Base-by-base conservation (phyloP, 2,113 vertebrate species). In the Cairina moschata region DNA sequence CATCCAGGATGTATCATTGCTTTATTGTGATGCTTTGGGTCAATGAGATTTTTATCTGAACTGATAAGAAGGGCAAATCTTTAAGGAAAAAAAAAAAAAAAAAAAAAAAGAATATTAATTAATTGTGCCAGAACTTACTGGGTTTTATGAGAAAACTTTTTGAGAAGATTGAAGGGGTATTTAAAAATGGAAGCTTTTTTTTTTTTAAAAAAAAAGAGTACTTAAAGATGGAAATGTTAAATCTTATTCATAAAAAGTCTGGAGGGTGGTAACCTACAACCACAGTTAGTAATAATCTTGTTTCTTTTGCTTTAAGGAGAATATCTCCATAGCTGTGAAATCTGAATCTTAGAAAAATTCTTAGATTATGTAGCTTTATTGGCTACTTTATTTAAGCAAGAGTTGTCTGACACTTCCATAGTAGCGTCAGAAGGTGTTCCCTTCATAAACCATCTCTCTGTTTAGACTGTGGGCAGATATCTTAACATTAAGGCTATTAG, bases 311-410 rank as follows among this genome's bases (percentile, higher is more conserved):
- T 86, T 88, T 83, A 81, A 87, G 60, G 22, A 86, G 52, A 79
- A 71, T 74, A 92, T 65, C 38, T 69, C 62, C 3, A 12, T 44
- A 71, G 34, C 52, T 86, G 36, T 78, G 80, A 92, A 88, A 81
- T 50, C 7, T 5, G n/a, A 6, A 71, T 63, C 40, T 67, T 63
- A 74, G 72, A 91, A 90, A 40, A 92, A 56, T 21, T 83, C 72
- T 73, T 85, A 69, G 86, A 88, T 92, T 48, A 22, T 6, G 13
- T 50, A 71, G 79, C 26, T 69, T 88, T 88, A 66, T n/a, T 56
- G 36, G 50, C 50, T 93, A 72, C 18, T 83, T 95, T 86, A 83
- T 77, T 94, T 31, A 75, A 91, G 56, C 36, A 89, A 60, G 77
- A 60, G 42, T 56, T 79, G 79, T 58, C 59, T 88, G 86, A 71